A percentile compares a stretch with the other conserved stretches of the same genome.
These are phyloP conservation scores for Bactericera cockerelli DNA, from an alignment of 1,140 invertebrate species.

Conservation along the genomic window DNA sequence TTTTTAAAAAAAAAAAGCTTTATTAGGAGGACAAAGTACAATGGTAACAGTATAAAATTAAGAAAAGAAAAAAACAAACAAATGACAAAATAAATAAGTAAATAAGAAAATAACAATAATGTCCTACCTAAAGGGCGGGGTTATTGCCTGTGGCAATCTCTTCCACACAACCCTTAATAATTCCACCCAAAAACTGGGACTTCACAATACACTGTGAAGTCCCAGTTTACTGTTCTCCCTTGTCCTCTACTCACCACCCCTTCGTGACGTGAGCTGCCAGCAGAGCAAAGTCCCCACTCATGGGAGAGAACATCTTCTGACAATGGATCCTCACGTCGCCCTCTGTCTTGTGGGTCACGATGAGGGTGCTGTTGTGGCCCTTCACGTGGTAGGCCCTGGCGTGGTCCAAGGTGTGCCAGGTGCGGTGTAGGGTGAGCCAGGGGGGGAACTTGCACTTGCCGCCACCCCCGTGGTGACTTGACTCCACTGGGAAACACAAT, in stretches of 20 bases:
- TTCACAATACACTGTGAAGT: too few relatives aligned
- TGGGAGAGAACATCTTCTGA: conserved; percentile 14
- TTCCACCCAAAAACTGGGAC: too few relatives aligned
- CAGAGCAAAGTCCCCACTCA: conserved; percentile 32
- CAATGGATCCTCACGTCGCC: conserved; percentile 18
- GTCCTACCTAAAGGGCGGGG: too few relatives aligned
- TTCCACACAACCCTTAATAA: too few relatives aligned
- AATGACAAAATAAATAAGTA: too few relatives aligned
- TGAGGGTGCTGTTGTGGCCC: conserved; percentile 43
- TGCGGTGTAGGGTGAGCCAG: conserved; percentile 46
- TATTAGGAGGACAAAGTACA: too few relatives aligned
- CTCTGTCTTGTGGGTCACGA: conserved; percentile 27
- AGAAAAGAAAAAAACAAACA: too few relatives aligned
- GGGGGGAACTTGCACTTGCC: conserved; percentile 44
- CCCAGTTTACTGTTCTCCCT: too few relatives aligned
- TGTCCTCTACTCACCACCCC: conserved; percentile 47
- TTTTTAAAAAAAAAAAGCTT: too few relatives aligned
- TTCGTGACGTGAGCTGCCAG: conserved; percentile 52
- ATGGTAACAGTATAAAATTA: too few relatives aligned
- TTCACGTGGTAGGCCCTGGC: conserved; percentile 46
- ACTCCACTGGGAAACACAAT: conserved; percentile 11
- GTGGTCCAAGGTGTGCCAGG: conserved; percentile 54
- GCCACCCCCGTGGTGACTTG: conserved; percentile 12
- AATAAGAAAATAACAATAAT: too few relatives aligned
- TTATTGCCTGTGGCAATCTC: too few relatives aligned